Evolutionary conservation across 2,113 vertebrate genomes (phyloP).

Genomic region (Agapornis roseicollis): DNA sequence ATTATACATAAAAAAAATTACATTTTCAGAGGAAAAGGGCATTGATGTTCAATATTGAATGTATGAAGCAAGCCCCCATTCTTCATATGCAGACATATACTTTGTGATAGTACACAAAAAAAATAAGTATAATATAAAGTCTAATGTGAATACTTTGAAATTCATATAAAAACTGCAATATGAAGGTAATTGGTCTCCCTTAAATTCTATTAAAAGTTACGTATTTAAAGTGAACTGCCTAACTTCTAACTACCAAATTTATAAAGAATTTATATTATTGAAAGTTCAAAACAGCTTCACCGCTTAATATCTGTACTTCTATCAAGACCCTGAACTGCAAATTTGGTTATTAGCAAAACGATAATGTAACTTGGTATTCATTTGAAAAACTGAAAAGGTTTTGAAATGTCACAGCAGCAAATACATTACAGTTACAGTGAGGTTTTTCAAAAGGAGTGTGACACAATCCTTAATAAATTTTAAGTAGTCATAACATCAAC

Average conservation of each 20-base stretch:
- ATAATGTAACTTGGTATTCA: constrained; percentile 81
- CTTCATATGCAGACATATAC: constrained; percentile 42
- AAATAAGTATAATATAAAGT: constrained; percentile 64
- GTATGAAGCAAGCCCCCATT: constrained; percentile 67
- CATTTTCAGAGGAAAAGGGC: constrained; percentile 66
- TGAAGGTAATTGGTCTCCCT: constrained; percentile 74
- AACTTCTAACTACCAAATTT: constrained; percentile 77
- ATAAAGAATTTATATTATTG: constrained; percentile 78
- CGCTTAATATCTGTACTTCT: constrained; percentile 80
- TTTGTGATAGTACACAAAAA: constrained; percentile 64
- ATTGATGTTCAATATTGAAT: constrained; percentile 32
- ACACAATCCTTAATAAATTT: constrained; percentile 86
- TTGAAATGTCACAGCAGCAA: constrained; percentile 87
- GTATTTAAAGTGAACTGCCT: constrained; percentile 77
- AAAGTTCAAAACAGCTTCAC: constrained; percentile 86
- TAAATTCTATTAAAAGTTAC: constrained; percentile 64
- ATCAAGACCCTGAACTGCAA: constrained; percentile 92
- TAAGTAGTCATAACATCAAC: constrained; percentile 83
- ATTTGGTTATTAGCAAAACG: constrained; percentile 94
- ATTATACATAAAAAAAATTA: constrained; percentile 46
- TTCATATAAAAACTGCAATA: constrained; percentile 74
- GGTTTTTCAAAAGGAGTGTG: constrained; percentile 87
- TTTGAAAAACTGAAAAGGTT: constrained; percentile 82
- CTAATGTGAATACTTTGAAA: constrained; percentile 65
- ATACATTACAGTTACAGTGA: constrained; percentile 84